Percentiles rank a stretch among this genome's conserved stretches.
Evolutionary conservation across 2,113 vertebrate genomes (phyloP).

Genomic region (Hemiscyllium ocellatum): DNA sequence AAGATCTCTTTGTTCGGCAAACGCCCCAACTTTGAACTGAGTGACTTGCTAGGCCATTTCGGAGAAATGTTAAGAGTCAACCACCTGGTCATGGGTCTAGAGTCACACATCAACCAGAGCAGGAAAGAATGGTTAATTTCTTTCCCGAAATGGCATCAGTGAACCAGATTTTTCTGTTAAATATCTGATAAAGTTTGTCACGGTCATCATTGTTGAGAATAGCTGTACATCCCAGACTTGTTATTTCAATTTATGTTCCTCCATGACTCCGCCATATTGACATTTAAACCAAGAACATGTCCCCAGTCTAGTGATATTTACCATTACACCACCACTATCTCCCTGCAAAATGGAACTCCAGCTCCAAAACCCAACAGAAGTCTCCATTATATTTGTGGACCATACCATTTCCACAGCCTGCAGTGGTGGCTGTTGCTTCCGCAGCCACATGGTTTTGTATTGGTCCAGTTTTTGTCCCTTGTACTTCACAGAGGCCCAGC

Average conservation of each 20-base stretch:
- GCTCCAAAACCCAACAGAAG: background rate
- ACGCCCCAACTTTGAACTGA: background rate
- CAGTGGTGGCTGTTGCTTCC: constrained; percentile 69
- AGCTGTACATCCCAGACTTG: too few species aligned
- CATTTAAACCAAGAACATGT: background rate
- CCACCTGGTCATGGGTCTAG: background rate
- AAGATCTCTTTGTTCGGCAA: too few species aligned
- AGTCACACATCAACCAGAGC: too few species aligned
- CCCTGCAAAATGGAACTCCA: background rate
- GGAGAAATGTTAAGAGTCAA: background rate
- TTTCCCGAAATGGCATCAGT: background rate
- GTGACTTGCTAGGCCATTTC: background rate
- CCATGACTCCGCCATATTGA: background rate
- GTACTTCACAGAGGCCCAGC: constrained; percentile 92
- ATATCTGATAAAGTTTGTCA: background rate
- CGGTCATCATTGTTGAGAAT: background rate
- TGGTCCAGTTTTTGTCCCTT: constrained; percentile 90
- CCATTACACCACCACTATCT: background rate
- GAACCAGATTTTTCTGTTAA: background rate
- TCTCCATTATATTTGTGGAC: background rate
- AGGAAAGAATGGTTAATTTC: too few species aligned
- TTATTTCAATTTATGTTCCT: background rate
- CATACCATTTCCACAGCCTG: constrained; percentile 77
- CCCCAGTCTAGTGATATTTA: background rate
- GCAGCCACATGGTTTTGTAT: constrained; percentile 90